phyloP scores from a whole-genome alignment of 1,140 invertebrate genomes.

The Schlechtendalia chinensis region DNA sequence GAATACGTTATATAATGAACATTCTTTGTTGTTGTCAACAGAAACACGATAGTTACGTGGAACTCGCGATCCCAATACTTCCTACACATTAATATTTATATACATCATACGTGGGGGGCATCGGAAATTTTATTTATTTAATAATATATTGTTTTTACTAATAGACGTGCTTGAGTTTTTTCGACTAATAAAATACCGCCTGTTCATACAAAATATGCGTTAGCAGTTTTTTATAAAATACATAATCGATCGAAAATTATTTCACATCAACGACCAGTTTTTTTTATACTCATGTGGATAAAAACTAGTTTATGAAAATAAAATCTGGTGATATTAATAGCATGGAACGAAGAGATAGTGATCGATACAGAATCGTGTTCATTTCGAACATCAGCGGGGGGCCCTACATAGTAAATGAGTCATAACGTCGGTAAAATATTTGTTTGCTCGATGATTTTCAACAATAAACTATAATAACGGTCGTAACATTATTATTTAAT shows the following conservation, averaged over 20 bases:
- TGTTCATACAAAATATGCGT: background rate
- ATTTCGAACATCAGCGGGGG: conserved; percentile 8
- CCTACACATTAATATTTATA: background rate
- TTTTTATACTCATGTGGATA: conserved; percentile 20
- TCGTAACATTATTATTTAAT: conserved; percentile 4
- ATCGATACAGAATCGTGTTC: conserved; percentile 11
- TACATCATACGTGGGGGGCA: background rate
- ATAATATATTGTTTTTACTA: background rate
- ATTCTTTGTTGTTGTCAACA: background rate
- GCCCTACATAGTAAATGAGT: conserved; percentile 30
- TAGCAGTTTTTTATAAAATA: background rate
- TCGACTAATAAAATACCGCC: background rate
- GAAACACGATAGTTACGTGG: background rate
- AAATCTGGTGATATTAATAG: conserved; percentile 40
- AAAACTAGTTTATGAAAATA: conserved; percentile 31
- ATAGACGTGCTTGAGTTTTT: background rate
- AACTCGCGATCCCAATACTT: conserved; percentile 1
- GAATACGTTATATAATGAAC: background rate
- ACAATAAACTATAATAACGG: conserved; percentile 24
- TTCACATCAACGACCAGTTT: background rate
- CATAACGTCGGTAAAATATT: conserved; percentile 43
- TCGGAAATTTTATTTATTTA: background rate
- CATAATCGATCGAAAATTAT: background rate
- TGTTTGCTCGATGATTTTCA: conserved; percentile 28
- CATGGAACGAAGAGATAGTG: conserved; percentile 27